These are phyloP conservation scores for Ceratina calcarata DNA, from an alignment of 1,140 invertebrate species.

Conservation along the genomic window DNA sequence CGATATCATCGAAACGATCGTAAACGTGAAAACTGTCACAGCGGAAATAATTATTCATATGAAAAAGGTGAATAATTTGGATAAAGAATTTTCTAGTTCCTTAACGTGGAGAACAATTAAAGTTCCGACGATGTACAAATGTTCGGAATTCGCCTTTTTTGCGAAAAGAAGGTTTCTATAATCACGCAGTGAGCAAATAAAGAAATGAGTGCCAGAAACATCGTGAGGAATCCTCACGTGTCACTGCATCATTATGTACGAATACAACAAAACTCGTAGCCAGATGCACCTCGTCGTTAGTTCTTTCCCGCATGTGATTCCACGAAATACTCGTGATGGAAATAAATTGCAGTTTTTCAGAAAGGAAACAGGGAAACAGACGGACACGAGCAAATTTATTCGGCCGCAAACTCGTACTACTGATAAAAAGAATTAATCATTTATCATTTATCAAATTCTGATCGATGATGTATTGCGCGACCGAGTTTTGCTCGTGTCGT, in stretches of 20 bases:
- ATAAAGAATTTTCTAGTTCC: neutral
- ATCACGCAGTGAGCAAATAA: slow-evolving; percentile 20
- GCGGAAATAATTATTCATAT: neutral
- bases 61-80: neutral
- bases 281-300: slow-evolving; percentile 35
- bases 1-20: neutral
- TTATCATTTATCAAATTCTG: neutral
- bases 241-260: slow-evolving; percentile 58
- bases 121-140: neutral
- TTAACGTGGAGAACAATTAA: neutral
- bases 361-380: slow-evolving; percentile 29
- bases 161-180: slow-evolving; percentile 7
- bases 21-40: neutral
- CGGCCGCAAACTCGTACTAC: neutral
- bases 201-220: slow-evolving; percentile 37
- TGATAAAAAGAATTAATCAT: neutral
- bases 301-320: slow-evolving; percentile 51
- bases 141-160: neutral
- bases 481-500: neutral
- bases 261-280: slow-evolving; percentile 44
- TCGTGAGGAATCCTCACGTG: slow-evolving; percentile 58
- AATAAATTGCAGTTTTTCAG: slow-evolving; percentile 31
- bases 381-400: slow-evolving; percentile 21
- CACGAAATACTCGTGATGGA: slow-evolving; percentile 43
- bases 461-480: neutral